phyloP scores from a whole-genome alignment of 2,888 invertebrate genomes.

The Thecocarcelia acutangulata region DNA sequence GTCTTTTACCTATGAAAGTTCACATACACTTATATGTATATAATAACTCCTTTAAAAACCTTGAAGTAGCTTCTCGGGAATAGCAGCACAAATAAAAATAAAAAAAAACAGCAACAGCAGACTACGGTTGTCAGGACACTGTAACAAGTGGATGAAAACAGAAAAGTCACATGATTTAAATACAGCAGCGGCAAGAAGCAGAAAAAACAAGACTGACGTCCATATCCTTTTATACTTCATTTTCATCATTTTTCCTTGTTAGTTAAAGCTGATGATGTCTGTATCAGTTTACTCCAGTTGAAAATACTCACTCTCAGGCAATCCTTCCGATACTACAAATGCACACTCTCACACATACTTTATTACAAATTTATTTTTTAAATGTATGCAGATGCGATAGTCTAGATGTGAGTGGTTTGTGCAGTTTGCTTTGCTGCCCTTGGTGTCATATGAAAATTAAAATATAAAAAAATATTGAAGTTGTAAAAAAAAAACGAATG shows the following conservation, averaged over 20 bases:
- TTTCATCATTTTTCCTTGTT: constrained; percentile 37
- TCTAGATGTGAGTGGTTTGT: constrained; percentile 47
- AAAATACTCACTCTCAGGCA: constrained; percentile 27
- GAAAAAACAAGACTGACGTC: constrained; percentile 33
- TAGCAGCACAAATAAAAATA: constrained; percentile 10
- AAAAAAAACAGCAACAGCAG: neutral
- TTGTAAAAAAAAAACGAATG: constrained; percentile 6
- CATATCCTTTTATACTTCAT: constrained; percentile 39
- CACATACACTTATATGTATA: no score
- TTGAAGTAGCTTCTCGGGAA: constrained; percentile 28
- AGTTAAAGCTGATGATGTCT: constrained; percentile 61
- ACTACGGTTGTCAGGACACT: constrained; percentile 54
- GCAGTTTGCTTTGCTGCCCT: constrained; percentile 62
- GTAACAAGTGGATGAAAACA: constrained; percentile 59
- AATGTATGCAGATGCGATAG: constrained; percentile 31
- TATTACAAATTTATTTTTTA: constrained; percentile 13
- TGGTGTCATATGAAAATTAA: constrained; percentile 65
- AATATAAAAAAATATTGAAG: constrained; percentile 47
- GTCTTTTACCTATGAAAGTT: constrained; percentile 37
- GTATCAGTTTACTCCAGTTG: constrained; percentile 51
- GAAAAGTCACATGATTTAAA: constrained; percentile 60
- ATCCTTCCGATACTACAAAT: neutral
- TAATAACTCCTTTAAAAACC: constrained; percentile 47
- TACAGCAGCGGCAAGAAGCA: constrained; percentile 12
- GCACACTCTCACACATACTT: neutral